phyloP scores from a whole-genome alignment of 2,113 vertebrate genomes.

The Epinephelus cyanopodus region DNA sequence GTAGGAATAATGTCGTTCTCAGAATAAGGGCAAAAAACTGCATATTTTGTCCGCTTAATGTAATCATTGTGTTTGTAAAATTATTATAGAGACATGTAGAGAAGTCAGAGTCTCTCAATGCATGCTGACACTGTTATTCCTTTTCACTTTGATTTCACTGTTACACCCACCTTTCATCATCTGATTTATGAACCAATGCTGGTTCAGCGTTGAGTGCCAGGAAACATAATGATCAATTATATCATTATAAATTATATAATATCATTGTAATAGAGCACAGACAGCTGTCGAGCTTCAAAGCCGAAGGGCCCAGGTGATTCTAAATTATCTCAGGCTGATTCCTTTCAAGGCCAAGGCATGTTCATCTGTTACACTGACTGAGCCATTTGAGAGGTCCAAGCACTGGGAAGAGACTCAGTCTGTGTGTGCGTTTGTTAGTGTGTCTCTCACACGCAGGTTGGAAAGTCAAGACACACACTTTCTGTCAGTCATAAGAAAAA shows the following conservation, averaged over 20 bases:
- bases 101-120: constrained; percentile 14
- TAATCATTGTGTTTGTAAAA: constrained; percentile 24
- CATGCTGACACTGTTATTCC: constrained; percentile 52
- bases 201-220: constrained; percentile 70
- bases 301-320: constrained; percentile 60
- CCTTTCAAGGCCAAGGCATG: constrained; percentile 59
- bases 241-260: constrained; percentile 72
- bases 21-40: no score
- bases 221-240: constrained; percentile 80
- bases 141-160: constrained; percentile 66
- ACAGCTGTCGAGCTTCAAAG: constrained; percentile 78
- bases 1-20: no score
- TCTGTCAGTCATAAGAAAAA: constrained; percentile 50
- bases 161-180: constrained; percentile 69
- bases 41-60: no score
- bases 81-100: constrained; percentile 30
- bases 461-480: no score
- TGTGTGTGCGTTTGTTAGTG: background rate
- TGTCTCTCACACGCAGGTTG: no score
- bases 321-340: constrained; percentile 71
- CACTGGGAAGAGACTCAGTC: constrained; percentile 8
- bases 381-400: constrained; percentile 16
- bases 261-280: constrained; percentile 71
- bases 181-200: constrained; percentile 72
- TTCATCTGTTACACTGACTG: constrained; percentile 67